Base-by-base conservation (phyloP, 2,113 vertebrate species). In the Sorex araneus region DNA sequence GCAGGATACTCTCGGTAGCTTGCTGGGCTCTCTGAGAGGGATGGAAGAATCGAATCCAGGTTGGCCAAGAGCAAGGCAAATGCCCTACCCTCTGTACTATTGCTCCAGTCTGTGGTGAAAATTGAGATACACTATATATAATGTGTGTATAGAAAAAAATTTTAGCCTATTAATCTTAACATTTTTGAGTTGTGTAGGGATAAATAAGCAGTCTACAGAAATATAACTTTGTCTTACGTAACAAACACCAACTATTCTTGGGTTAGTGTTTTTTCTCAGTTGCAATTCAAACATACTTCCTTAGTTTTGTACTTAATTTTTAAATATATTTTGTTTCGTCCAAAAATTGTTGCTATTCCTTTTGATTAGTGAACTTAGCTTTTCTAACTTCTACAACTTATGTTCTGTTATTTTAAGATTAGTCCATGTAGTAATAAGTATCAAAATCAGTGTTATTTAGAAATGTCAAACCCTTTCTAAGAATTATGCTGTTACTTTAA, bases 291-390 rank as follows among this genome's bases (percentile, higher is more conserved):
- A 28, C 36, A 1, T 74, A 13, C n/a, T 78, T 69, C 3, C 40
- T 85, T 75, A 45, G 13, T 83, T 87, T 69, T 94, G 19, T 87
- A 30, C 54, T 0, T 30, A 36, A 47, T 70, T 96, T 50, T 80
- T 81, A 25, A 43, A 86, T 91, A 50, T 45, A 47, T 87, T 57
- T 93, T 82, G 5, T 0, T 1, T 94, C 57, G 57, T 47, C 67
- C 36, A 84, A 19, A 11, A 28, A 47, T 92, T 77, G 18, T 84
- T 93, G 50, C 66, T 90, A 54, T 67, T 67, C 18, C 43, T n/a
- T 75, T 21, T 69, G 90, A n/a, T 63, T 74, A 91, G 60, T 91
- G 84, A 91, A 70, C 70, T 82, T 92, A 67, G 88, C 30, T 23
- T 90, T 89, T n/a, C 57, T 87, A 45, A 36, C 6, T 70, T 23